Base-by-base conservation (phyloP, 2,888 invertebrate species). In the Meteorus cinctellus region DNA sequence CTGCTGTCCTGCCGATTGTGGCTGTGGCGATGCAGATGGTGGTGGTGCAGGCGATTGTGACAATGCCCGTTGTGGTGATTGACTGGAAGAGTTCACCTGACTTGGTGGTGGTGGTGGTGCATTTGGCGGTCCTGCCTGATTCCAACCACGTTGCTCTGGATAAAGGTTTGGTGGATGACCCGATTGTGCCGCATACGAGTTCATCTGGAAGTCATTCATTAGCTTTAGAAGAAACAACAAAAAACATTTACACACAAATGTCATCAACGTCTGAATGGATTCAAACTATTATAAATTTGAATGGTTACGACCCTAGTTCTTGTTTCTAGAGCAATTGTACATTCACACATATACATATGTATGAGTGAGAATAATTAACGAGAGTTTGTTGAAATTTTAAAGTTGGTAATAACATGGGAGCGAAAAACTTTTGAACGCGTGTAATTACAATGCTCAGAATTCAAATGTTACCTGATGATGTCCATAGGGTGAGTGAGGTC, bases 41-140 rank as follows among this genome's bases (percentile, higher is more conserved):
- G 89, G 89, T 55, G 89, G 89, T 79, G 89, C 89, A 75, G 89
- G 89, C 51, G 89, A 89, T 75, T 89, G 89, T 65, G 89, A 89
- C 78, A 89, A 84, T 79, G 89, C 86, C 74, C 89, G 86, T 77
- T 89, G 89, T 51, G 89, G 89, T 73, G 89, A 89, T 80, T 88
- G 89, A 84, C 87, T 87, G 77, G 88, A 86, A 51, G 83, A 83
- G 83, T 86, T 89, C 41, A 83, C 85, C 81, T 88, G 89, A 86
- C 86, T 88, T 14, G 88, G 82, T 48, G 87, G 84, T 34, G 87
- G 84, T 34, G 84, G 88, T 51, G 88, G 86, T 71, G 88, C 85
- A 86, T 89, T 89, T 60, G 89, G 83, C 29, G 88, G 86, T 48
- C 87, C 86, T 76, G 84, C 86, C 83, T 89, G 89, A 80, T 85